Evolutionary conservation across 2,797 vertebrate genomes (phyloP), one percentile per base, ranked within the genome.

Genomic region (Triplophysa bombifrons): DNA sequence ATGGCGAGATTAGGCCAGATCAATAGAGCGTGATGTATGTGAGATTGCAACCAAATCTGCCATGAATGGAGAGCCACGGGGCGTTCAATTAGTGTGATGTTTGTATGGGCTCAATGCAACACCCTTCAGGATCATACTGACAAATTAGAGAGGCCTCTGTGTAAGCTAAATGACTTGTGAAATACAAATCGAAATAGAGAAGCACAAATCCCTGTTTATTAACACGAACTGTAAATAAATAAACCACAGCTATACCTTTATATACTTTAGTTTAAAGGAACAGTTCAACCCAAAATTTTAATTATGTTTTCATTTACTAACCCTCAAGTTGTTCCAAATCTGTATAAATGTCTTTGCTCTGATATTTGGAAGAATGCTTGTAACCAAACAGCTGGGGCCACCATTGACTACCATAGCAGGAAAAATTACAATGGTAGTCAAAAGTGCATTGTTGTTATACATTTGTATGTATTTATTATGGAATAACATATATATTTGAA

Each of bases 1-100:
- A 72, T 73, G 72, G 81, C 75, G 80, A 88, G 87, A 86, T 88
- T 87, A 87, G 82, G 78, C 74, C 77, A 82, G 82, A 88, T 87
- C 85, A 85, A 82, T 83, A 80, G 68, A 61, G 60, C 20, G 46
- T 84, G 82, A 87, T 88, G 84, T 82, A 86, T 87, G 78, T 72
- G 56, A 83, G 78, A 86, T 80, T 81, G 61, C 48, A 41, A 86
- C 76, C 72, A 86, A 84, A 84, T 85, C 77, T 84, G 66, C 68
- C 66, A 69, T 82, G 82, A 86, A 85, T 82, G 66, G 74, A 72
- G 38, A 84, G 69, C 55, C 34, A 76, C 61, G 30, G 80, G 76
- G 74, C 48, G 58, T 87, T 82, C 80, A 86, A 84, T 85, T 86
- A 85, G 66, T 13, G 50, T 53, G 82, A 75, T 80, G 46, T 80